Percentiles rank a stretch among this genome's conserved stretches.
phyloP scores from a whole-genome alignment of 1,140 invertebrate species.

The Lucilia sericata region DNA sequence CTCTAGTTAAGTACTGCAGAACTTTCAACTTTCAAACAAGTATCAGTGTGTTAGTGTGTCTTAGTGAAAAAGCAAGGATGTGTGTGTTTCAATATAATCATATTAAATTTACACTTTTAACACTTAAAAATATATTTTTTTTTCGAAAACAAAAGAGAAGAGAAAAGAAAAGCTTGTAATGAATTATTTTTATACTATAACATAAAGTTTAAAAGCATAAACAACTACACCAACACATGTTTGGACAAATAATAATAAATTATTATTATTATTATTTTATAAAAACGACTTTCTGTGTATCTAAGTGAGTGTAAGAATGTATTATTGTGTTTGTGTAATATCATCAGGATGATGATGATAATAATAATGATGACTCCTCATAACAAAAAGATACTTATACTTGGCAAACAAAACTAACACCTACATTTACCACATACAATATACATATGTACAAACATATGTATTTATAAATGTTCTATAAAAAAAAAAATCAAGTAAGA shows the following conservation, averaged over 20 bases:
- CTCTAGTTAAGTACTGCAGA: no score
- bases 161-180: neutral
- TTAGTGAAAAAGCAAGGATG: neutral
- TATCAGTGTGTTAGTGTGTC: neutral
- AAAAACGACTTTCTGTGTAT: neutral
- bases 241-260: no score
- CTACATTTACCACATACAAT: neutral
- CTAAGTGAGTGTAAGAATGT: neutral
- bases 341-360: neutral
- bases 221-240: neutral
- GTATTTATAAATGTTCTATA: no score
- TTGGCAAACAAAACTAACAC: neutral
- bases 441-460: neutral
- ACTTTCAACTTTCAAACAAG: neutral
- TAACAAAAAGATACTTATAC: no score
- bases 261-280: no score
- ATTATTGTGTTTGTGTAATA: neutral
- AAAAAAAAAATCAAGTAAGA: no score
- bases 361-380: no score
- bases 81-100: neutral
- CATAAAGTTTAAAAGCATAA: neutral
- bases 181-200: neutral
- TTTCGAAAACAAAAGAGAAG: neutral
- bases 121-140: neutral
- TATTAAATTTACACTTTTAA: slow-evolving; percentile 1